Evolutionary conservation across 2,888 invertebrate genomes (phyloP), one percentile per base, ranked within the genome.

Genomic region (Ganaspis brasiliensis): DNA sequence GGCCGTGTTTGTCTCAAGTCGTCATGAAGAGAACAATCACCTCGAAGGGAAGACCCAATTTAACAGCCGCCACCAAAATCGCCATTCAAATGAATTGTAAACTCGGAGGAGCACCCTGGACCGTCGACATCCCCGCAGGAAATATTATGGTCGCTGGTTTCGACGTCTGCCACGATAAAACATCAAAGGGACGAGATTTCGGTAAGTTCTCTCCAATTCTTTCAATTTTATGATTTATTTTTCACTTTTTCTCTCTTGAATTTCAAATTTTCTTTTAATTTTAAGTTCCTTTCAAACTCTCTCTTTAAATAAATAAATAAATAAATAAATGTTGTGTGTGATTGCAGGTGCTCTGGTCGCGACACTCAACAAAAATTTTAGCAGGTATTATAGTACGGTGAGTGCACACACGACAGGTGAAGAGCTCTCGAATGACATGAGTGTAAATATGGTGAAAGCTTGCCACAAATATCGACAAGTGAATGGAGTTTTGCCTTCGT

Each of bases 31-130:
- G 94, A 72, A 96, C 94, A 63, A 89, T 96, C 82, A 92, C 92
- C 0, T 76, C 77, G 2, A 95, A 95, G 87, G 95, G 95, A 87
- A 93, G 92, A 2, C 82, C 75, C 40, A 93, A 93, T 3, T 92
- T 94, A 0, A 96, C 96, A 0, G 95, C 98, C 59, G 97, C 96
- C 0, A 97, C 97, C 0, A 98, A 99, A 92, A 94, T 99, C 0
- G 97, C 96, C 0, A 96, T 98, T n/a, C 99, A 99, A 89, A 94
- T 99, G 83, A 97, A 97, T 90, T 97, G 97, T 86, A 99, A 99
- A 92, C 91, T 98, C 52, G 98, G 98, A 16, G 98, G 98, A 0
- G 95, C 96, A 0, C 97, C 98, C 0, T 98, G 98, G 98, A 92
- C 94, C 3, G 93, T 97, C 0, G 93, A 94, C 0, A 92, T 96